Conservation (phyloP, 2,888 invertebrate genomes). For the Sphaerophoria taeniata region DNA sequence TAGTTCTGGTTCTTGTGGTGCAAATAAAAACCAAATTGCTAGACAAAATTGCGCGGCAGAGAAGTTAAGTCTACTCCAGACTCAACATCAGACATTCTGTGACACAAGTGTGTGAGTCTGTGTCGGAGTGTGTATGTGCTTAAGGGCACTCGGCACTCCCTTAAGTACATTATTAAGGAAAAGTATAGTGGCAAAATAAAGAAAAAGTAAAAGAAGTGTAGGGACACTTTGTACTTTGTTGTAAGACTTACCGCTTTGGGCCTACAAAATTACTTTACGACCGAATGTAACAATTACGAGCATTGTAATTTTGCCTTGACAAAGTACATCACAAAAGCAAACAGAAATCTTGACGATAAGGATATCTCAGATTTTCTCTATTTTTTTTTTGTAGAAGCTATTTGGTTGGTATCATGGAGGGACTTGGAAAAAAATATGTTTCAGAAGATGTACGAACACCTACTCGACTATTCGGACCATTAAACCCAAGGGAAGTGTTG, state of each 20-base stretch:
- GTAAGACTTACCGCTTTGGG: slow-evolving; percentile 59
- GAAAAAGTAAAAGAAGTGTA: neutral
- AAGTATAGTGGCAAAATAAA: slow-evolving; percentile 34
- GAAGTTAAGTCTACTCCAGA: neutral
- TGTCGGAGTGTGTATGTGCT: slow-evolving; percentile 7
- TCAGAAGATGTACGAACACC: neutral
- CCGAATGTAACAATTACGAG: slow-evolving; percentile 64
- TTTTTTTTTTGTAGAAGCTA: slow-evolving; percentile 26
- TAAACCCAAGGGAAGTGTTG: slow-evolving; percentile 52
- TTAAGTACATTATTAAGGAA: slow-evolving; percentile 63
- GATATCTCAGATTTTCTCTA: slow-evolving; percentile 49
- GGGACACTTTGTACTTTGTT: slow-evolving; percentile 54
- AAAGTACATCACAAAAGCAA: slow-evolving; percentile 20
- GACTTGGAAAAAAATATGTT: neutral
- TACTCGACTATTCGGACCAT: neutral
- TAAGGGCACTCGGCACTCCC: slow-evolving; percentile 29
- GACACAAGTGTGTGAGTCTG: neutral
- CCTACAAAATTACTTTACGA: slow-evolving; percentile 67
- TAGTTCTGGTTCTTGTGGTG: neutral
- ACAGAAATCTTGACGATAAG: slow-evolving; percentile 2
- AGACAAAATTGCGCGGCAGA: slow-evolving; percentile 48
- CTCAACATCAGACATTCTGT: neutral
- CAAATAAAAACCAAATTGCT: slow-evolving; percentile 63
- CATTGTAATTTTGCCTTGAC: slow-evolving; percentile 31
- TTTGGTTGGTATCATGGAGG: neutral